Evolutionary conservation across 2,113 vertebrate genomes (phyloP), one percentile per base, ranked within the genome.

Genomic region (Pituophis catenifer): DNA sequence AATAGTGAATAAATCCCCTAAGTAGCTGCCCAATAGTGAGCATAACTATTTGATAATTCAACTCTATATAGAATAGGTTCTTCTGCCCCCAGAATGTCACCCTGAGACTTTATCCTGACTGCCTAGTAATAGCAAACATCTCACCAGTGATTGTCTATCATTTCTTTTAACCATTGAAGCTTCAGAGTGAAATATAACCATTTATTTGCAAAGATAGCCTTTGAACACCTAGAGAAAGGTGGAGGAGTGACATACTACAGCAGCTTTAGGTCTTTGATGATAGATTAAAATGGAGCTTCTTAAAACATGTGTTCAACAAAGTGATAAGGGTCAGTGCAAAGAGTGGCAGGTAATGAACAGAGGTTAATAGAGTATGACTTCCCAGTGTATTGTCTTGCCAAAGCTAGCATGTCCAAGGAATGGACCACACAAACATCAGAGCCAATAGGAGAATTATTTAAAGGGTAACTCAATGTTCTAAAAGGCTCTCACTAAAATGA

Each of bases 271-370:
- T 33, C 92, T 97, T 96, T 97, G 97, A 97, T 96, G 95, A 93
- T 3, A 90, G 95, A 97, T 97, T 97, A 96, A 95, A 94, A 57
- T 91, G 91, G 94, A 96, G 95, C 97, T 94, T 97, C 90, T 95
- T 94, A 95, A 95, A 95, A 90, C 48, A 89, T 92, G 92, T 29
- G 95, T 88, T 87, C 88, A 90, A 93, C 95, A 97, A 96, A 94
- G 89, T 92, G 94, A 94, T 96, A 95, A 95, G 96, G 95, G 94
- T 97, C 96, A 97, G 52, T 0, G 91, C 94, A 57, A 92, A 96
- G 88, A 93, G 93, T 93, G 59, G 90, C 94, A 8, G 29, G 53
- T 95, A 95, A 97, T 96, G 93, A 70, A 91, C 85, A 93, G 91
- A 91, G 92, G 95, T 97, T 95, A 94, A 90, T 93, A 94, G 90